Evolutionary conservation across 1,140 invertebrate species (phyloP), one percentile per base, ranked within the genome.

Genomic region (Achroia grisella): DNA sequence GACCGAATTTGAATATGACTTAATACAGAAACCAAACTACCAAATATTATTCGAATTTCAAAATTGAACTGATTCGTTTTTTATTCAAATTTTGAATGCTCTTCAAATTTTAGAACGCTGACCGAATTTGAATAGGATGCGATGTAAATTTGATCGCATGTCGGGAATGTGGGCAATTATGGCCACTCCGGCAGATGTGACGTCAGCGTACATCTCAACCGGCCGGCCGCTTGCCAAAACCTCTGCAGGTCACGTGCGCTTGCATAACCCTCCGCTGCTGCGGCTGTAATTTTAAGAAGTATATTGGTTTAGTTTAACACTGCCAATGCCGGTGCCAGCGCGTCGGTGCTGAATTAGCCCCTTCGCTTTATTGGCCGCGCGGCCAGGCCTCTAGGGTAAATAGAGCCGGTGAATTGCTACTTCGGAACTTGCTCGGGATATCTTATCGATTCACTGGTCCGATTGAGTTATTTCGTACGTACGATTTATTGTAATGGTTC

Each of bases 301-400:
- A 75, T 75, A 75, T 72, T 72, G 70, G 72, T 71, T 75, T 75
- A 75, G 72, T 72, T 72, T 67, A 69, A 59, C 55, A 52, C 64
- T 58, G 49, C 59, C 56, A 46, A 23, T 23, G 17, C 6, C 47
- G 56, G 49, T 61, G 67, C 64, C 62, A 64, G 59, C 52, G 52
- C 17, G 17, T 23, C 17, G 17, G 17, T 6, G 48, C 48, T 44
- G 65, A 64, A 70, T 70, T 75, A 70, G 62, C 59, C 64, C 59
- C 45, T 49, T 48, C 65, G 70, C 55, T 72, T 70, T 75, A 71
- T 70, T 59, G 63, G 42, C 39, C 40, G 48, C 56, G 5, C 35
- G 9, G 17, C 2, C 17, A 23, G 17, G 35, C 35, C 35, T 37
- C 35, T 37, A n/a, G 35, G 35, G 14, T n/a, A 37, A 37, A 37